Conservation (phyloP, 1,140 invertebrate species). For the Eufriesea mexicana region DNA sequence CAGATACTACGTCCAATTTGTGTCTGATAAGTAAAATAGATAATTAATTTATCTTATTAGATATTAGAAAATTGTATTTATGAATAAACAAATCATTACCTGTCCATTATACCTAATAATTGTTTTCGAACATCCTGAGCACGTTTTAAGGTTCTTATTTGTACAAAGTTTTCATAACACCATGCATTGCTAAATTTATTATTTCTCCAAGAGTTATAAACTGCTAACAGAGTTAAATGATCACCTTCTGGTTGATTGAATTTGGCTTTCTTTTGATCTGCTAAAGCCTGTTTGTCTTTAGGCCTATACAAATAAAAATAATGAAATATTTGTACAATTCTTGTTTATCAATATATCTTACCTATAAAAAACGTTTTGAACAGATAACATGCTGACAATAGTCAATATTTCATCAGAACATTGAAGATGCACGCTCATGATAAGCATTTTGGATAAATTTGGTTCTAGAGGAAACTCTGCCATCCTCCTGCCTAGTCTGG, state of each 20-base stretch:
- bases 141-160: constrained; percentile 97
- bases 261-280: constrained; percentile 99
- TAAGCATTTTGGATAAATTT: constrained; percentile 99
- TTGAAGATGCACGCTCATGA: constrained; percentile 99
- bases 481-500: constrained; percentile 97
- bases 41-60: constrained; percentile 26
- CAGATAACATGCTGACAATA: constrained; percentile 99
- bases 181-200: constrained; percentile 99
- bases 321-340: neutral
- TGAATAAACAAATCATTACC: constrained; percentile 80
- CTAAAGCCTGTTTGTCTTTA: constrained; percentile 98
- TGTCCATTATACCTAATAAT: constrained; percentile 98
- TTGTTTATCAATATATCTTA: constrained; percentile 40
- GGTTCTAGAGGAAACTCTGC: constrained; percentile 99
- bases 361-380: constrained; percentile 99
- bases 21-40: constrained; percentile 85
- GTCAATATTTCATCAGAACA: constrained; percentile 99
- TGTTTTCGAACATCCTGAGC: constrained; percentile 99
- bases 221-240: constrained; percentile 97
- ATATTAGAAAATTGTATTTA: constrained; percentile 7
- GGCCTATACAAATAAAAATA: constrained; percentile 82
- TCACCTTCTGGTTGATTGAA: constrained; percentile 99
- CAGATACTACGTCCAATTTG: constrained; percentile 98
- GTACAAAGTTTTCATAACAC: constrained; percentile 99
- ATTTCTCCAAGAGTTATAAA: constrained; percentile 99